Evolutionary conservation across 2,797 vertebrate genomes (phyloP), one percentile per base, ranked within the genome.

Genomic region (Macroramphosus scolopax): DNA sequence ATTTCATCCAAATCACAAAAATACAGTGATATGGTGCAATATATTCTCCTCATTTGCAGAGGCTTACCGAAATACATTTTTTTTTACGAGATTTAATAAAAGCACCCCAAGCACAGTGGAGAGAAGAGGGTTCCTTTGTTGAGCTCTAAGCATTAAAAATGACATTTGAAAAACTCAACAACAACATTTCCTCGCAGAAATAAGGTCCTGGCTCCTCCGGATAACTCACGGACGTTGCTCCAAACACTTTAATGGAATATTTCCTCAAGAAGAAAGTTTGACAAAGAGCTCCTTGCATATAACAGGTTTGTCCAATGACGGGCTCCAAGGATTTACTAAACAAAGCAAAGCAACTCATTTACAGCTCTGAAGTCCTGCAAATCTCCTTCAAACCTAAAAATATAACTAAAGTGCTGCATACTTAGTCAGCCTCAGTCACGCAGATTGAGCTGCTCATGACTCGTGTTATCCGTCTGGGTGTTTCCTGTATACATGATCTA

Each of bases 401-500:
- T n/a, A n/a, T 51, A 43, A 68, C 63, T 68, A 64, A 42, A 48
- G 14, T 67, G 34, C 22, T 15, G 8, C 14, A 34, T n/a, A 10
- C 9, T 51, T 65, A 32, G 60, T 34, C 35, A 22, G 28, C 55
- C 50, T 55, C 29, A 32, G 41, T 54, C 18, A 17, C 29, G 13
- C 26, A 70, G 51, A 66, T 14, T 43, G 29, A 65, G 45, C 20
- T 31, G 32, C 45, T 20, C 11, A 38, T 60, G 70, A 59, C 61
- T 55, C 10, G 18, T 46, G 54, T 61, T 59, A 53, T 75, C 51
- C 52, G 45, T 42, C 38, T 11, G 12, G 42, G 8, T 77, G 73
- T 76, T 75, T 67, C 67, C 68, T 40, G 38, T 62, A 45, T 12
- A 54, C 47, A 48, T 44, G 28, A 28, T 64, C 32, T 31, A 17